phyloP scores from a whole-genome alignment of 2,888 invertebrate genomes.

The Lithophane leautieri region DNA sequence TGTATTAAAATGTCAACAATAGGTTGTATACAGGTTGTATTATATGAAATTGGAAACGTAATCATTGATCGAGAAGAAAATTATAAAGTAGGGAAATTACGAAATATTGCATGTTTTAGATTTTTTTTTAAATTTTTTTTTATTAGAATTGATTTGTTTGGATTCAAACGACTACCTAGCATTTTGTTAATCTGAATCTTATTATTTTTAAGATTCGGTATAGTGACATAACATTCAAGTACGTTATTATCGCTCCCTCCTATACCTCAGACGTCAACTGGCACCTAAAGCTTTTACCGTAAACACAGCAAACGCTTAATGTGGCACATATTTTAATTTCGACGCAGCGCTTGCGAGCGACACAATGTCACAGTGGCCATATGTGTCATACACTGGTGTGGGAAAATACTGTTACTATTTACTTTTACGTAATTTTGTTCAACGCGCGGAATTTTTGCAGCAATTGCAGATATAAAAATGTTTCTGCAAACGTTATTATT shows the following conservation, averaged over 20 bases:
- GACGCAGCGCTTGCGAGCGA: constrained; percentile 56
- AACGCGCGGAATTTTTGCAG: constrained; percentile 32
- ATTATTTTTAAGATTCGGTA: background rate
- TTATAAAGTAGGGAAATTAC: background rate
- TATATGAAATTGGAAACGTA: background rate
- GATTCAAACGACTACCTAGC: background rate
- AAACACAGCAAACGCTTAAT: constrained; percentile 62
- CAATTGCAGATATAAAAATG: constrained; percentile 34
- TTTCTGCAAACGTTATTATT: constrained; percentile 31
- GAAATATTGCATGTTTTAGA: background rate
- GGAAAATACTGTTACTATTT: constrained; percentile 27
- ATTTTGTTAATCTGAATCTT: background rate
- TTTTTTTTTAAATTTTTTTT: background rate
- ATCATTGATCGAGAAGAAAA: background rate
- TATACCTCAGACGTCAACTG: background rate
- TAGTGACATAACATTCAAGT: background rate
- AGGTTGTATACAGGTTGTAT: no score
- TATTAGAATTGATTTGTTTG: background rate
- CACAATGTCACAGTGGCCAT: constrained; percentile 56
- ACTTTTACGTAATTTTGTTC: constrained; percentile 30
- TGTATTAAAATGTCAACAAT: no score
- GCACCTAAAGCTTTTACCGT: constrained; percentile 36
- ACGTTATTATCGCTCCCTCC: background rate
- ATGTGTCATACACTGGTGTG: constrained; percentile 52
- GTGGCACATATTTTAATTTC: constrained; percentile 71